A percentile compares a stretch with the other conserved stretches of the same genome.
Evolutionary conservation across 2,113 vertebrate genomes (phyloP).

Genomic region (Clarias magur): DNA sequence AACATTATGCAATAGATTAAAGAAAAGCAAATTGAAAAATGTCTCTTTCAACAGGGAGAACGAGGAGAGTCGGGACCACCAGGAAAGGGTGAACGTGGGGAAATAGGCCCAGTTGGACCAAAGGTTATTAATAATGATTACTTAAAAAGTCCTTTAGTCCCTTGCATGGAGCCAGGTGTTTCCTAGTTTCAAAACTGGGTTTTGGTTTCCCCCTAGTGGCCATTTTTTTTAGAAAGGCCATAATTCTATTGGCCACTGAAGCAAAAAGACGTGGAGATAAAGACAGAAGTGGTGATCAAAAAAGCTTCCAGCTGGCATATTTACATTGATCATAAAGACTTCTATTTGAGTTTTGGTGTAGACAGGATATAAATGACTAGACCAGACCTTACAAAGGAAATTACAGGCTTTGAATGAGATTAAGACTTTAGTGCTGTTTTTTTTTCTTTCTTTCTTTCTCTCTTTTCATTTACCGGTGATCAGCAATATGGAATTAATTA

Average conservation of each 20-base stretch:
- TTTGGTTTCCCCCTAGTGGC: conserved; percentile 65
- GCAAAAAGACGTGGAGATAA: not conserved
- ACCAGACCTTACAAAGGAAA: conserved; percentile 26
- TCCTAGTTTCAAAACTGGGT: not conserved
- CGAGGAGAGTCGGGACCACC: conserved; percentile 85
- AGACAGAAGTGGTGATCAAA: not conserved
- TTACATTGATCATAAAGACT: conserved; percentile 24
- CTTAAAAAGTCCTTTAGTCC: not conserved
- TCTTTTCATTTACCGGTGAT: conserved; percentile 25
- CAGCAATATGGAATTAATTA: conserved; percentile 19
- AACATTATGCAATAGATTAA: not conserved
- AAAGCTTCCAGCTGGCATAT: conserved; percentile 12
- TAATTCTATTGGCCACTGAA: not conserved
- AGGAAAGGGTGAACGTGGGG: conserved; percentile 89
- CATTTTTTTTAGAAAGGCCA: not conserved
- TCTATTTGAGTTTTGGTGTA: not conserved
- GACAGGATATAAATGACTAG: conserved; percentile 16
- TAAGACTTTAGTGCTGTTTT: conserved; percentile 5
- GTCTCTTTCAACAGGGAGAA: conserved; percentile 80
- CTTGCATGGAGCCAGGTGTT: not conserved
- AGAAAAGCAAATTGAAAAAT: not conserved
- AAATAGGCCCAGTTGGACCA: conserved; percentile 79
- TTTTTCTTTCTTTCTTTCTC: not conserved
- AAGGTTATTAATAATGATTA: conserved; percentile 76
- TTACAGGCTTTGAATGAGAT: conserved; percentile 35